Evolutionary conservation across 1,140 invertebrate species (phyloP).

Genomic region (Hermetia illucens): DNA sequence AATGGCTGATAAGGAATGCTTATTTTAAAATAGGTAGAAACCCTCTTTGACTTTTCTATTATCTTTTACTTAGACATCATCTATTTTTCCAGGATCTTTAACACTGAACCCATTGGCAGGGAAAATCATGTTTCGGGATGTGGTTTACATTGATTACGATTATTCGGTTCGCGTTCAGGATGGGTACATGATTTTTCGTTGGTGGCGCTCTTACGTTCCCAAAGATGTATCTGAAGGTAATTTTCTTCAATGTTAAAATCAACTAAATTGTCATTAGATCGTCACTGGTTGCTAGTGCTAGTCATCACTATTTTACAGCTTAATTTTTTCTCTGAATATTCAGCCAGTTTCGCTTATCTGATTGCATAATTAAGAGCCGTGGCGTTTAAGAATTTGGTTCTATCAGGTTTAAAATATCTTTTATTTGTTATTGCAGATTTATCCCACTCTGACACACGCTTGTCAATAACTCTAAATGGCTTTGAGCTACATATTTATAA

Average conservation of each 20-base stretch:
- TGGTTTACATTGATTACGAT: slow-evolving; percentile 90
- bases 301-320: too few species aligned
- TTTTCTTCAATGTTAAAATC: slow-evolving; percentile 3
- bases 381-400: neutral
- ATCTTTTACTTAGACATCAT: slow-evolving; percentile 4
- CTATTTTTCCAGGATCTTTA: slow-evolving; percentile 72
- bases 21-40: slow-evolving; percentile 81
- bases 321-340: too few species aligned
- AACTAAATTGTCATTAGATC: too few species aligned
- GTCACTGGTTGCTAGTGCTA: too few species aligned
- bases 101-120: slow-evolving; percentile 89
- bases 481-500: slow-evolving; percentile 96
- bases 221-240: slow-evolving; percentile 89
- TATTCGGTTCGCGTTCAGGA: slow-evolving; percentile 88
- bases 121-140: slow-evolving; percentile 97
- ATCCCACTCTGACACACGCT: slow-evolving; percentile 85
- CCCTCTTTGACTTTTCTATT: slow-evolving; percentile 8
- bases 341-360: too few species aligned
- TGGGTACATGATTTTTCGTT: slow-evolving; percentile 93
- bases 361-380: too few species aligned
- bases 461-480: slow-evolving; percentile 89
- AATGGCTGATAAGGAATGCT: slow-evolving; percentile 69
- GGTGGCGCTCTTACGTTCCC: slow-evolving; percentile 90
- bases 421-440: slow-evolving; percentile 51
- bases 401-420: slow-evolving; percentile 6